Base-by-base conservation (phyloP, 2,888 invertebrate genomes). In the Cylloceria caligata region DNA sequence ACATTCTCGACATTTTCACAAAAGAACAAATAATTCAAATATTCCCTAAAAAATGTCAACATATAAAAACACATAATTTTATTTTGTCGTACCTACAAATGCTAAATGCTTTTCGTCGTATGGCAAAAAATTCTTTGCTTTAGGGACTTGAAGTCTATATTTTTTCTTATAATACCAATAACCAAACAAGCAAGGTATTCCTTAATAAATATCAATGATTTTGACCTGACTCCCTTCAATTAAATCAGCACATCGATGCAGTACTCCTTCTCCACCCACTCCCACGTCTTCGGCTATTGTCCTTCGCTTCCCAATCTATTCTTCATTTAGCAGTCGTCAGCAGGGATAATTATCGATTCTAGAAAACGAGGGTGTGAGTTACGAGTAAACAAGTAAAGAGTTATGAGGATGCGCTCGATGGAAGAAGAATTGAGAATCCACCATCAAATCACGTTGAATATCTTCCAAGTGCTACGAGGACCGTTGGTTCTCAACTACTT, bases 281-380 rank as follows among this genome's bases (percentile, higher is more conserved):
- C 3, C 55, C 39, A 3, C 68, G n/a, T 16, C 60, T 57, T 34
- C 57, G n/a, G 16, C 69, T 11, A 39, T 55, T 42, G 39, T 55
- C 55, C 27, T 42, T 42, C 5, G 3, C 30, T 42, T 30, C 7
- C 27, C 27, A 16, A 27, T 55, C 42, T 71, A 30, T 62, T 73
- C 62, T 62, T 73, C 73, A 64, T 73, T 73, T 52, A 42, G 24
- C 62, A 73, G 62, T 64, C 62, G 73, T 62, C 62, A 62, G 73
- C 73, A 49, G 62, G 21, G 73, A 73, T 73, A 62, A 73, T 73
- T 62, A 73, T 73, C 73, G 62, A 36, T 3, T 42, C 39, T 9
- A 11, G 30, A n/a, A 68, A 36, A 52, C 68, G 52, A 11, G 34
- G 19, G 27, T 9, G 27, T 57, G 47, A 34, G 16, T 30, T 49